These are phyloP conservation scores for Andricus quercusramuli DNA, from an alignment of 2,888 invertebrate genomes.

Conservation along the genomic window DNA sequence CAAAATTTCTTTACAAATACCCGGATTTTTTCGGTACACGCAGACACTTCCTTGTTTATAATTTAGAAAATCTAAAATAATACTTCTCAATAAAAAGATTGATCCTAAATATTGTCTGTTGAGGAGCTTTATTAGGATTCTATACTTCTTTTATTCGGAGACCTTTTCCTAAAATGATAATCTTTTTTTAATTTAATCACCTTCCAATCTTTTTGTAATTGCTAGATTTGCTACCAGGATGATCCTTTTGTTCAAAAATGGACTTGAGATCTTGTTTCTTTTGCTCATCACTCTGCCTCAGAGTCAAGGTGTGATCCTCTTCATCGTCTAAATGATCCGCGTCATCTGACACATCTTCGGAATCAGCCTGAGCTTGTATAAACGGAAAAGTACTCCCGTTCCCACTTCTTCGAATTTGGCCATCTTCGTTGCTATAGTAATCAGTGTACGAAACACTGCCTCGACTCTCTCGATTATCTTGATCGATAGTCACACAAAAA, in stretches of 20 bases:
- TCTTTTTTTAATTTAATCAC: constrained; percentile 54
- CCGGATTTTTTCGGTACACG: too few species aligned
- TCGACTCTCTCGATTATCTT: constrained; percentile 71
- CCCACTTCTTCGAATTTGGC: constrained; percentile 70
- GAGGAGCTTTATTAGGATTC: too few species aligned
- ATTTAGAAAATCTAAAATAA: neutral
- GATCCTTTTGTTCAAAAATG: constrained; percentile 71
- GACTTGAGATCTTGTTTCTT: constrained; percentile 74
- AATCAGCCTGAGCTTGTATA: constrained; percentile 54
- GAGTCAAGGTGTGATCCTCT: constrained; percentile 75
- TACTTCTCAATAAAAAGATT: neutral
- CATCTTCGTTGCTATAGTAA: constrained; percentile 77
- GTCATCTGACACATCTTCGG: constrained; percentile 57
- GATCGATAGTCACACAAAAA: constrained; percentile 73
- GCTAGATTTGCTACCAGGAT: constrained; percentile 52
- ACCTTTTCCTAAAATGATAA: neutral
- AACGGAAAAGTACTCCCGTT: constrained; percentile 58
- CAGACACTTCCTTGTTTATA: too few species aligned
- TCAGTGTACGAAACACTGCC: constrained; percentile 77
- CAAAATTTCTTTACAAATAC: too few species aligned
- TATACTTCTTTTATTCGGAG: constrained; percentile 2
- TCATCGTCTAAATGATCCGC: constrained; percentile 71
- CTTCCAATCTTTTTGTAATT: constrained; percentile 76
- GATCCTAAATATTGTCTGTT: too few species aligned
- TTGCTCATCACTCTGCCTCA: constrained; percentile 73